A percentile compares a stretch with the other conserved stretches of the same genome.
These are phyloP conservation scores for Mionectes macconnelli DNA, from an alignment of 2,113 vertebrate genomes.

Conservation along the genomic window DNA sequence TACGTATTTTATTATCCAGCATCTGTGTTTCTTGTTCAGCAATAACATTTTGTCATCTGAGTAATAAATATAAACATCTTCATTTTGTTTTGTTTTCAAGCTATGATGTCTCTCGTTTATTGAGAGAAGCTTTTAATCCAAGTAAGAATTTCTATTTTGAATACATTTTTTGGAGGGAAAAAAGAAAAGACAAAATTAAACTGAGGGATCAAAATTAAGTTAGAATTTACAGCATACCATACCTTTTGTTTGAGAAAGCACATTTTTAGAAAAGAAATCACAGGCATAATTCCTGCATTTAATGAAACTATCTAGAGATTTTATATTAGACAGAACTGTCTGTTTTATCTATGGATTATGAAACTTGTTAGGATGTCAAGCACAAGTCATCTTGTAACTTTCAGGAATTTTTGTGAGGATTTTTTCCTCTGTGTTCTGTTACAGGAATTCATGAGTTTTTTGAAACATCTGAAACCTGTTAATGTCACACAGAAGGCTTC, in stretches of 20 bases:
- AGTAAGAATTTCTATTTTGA: not conserved
- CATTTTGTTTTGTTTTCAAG: not conserved
- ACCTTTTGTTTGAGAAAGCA: not conserved
- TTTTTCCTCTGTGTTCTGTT: not conserved
- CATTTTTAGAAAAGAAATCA: not conserved
- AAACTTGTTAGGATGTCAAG: not conserved
- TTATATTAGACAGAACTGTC: not conserved
- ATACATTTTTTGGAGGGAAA: accelerated
- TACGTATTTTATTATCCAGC: not conserved
- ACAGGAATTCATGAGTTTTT: not conserved
- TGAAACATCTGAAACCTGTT: not conserved
- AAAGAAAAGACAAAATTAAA: not conserved
- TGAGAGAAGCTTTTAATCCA: not conserved
- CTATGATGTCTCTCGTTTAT: not conserved
- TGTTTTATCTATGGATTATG: not conserved
- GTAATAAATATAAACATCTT: not conserved
- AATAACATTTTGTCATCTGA: not conserved
- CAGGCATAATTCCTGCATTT: not conserved
- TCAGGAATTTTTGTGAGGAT: not conserved
- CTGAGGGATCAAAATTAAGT: not conserved
- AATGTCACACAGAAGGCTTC: not conserved
- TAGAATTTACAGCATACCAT: not conserved
- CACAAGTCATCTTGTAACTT: not conserved
- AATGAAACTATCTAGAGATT: not conserved
- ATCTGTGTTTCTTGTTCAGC: not conserved